Evolutionary conservation across 2,113 vertebrate genomes (phyloP), one percentile per base, ranked within the genome.

Genomic region (Rhipidura dahli): DNA sequence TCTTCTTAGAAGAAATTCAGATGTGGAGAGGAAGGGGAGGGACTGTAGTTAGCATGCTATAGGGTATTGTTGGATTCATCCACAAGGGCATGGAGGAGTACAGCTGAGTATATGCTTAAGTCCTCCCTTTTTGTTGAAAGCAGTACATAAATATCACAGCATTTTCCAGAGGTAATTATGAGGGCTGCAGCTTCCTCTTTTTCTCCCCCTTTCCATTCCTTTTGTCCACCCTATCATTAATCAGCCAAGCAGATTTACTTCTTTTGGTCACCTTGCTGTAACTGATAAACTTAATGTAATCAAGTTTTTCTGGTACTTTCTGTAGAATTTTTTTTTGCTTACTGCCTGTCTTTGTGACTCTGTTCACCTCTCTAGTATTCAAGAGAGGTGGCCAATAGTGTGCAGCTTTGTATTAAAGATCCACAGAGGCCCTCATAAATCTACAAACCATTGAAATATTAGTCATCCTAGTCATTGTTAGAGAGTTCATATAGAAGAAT

Each of bases 21-120:
- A 13, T 45, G 8, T 60, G 11, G 11, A 24, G 13, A 61, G 15
- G 24, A 51, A 49, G 33, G 10, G 12, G 12, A 64, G 33, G 23
- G 19, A 10, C 26, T 10, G 1, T 33, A 44, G 11, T 27, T 69
- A 39, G n/a, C 1, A 0, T 60, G 18, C 17, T 42, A 2, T 16
- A 50, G 14, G 7, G 5, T 44, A 8, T 69, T 73, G 19, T 49
- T 83, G n/a, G 17, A 17, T 79, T 92, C 24, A 44, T 82, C 15
- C 15, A 19, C 9, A 16, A 30, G 7, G 27, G 44, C 5, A 1
- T 37, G 14, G 11, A 83, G 31, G 10, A 66, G 15, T 13, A 49
- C 18, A 44, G 6, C 6, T 40, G 37, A 44, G 7, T 65, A 16
- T 1, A 1, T 65, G 14, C 24, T 57, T 27, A 35, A 31, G 28